These are phyloP conservation scores for Buathra laborator DNA, from an alignment of 2,888 invertebrate species.

Conservation along the genomic window DNA sequence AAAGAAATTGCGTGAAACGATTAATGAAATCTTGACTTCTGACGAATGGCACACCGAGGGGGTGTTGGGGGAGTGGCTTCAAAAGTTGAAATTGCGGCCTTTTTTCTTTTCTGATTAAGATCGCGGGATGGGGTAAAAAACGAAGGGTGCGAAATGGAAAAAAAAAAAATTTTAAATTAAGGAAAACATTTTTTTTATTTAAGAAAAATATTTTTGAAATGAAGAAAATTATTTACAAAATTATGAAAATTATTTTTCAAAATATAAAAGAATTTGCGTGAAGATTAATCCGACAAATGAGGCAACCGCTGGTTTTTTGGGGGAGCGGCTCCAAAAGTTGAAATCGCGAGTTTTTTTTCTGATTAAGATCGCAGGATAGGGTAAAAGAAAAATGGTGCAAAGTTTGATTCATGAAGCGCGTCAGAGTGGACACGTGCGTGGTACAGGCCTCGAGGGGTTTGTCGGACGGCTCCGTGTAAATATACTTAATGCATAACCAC, in stretches of 20 bases:
- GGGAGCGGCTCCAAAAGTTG: too few species aligned
- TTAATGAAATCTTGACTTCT: constrained; percentile 21
- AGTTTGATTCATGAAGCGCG: constrained; percentile 11
- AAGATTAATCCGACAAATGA: too few species aligned
- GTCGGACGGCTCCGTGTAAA: constrained; percentile 29
- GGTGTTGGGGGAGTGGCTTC: not conserved
- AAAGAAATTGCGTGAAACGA: constrained; percentile 24
- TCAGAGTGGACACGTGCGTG: constrained; percentile 32
- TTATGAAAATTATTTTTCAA: too few species aligned
- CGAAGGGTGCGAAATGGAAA: too few species aligned
- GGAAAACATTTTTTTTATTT: not conserved
- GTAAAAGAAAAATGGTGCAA: not conserved
- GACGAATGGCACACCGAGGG: constrained; percentile 16
- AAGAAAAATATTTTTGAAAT: not conserved
- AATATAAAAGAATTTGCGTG: not conserved
- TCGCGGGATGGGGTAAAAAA: too few species aligned
- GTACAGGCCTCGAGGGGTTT: constrained; percentile 27
- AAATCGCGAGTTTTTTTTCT: too few species aligned
- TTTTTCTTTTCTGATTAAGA: not conserved
- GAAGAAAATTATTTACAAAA: not conserved
- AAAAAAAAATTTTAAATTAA: too few species aligned
- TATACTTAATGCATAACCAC: constrained; percentile 67
- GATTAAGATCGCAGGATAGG: not conserved
- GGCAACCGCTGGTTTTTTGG: too few species aligned
- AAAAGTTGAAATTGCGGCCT: constrained; percentile 11